Conservation (phyloP, 2,888 invertebrate genomes). For the Cantharis nigra region DNA sequence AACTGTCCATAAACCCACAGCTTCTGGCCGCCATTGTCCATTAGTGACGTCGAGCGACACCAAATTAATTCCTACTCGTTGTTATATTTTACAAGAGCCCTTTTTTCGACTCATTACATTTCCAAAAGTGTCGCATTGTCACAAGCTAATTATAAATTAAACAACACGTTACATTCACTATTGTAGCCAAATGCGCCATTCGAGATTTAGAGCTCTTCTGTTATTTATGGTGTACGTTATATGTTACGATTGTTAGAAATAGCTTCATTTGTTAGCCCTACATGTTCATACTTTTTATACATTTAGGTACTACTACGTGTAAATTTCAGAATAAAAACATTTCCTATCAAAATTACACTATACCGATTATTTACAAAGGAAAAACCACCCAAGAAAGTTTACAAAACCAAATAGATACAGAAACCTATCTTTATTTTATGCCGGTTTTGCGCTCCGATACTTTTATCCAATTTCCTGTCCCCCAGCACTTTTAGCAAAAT, state of each 20-base stretch:
- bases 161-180: conserved; percentile 31
- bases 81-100: conserved; percentile 38
- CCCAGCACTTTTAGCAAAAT: background rate
- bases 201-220: conserved; percentile 24
- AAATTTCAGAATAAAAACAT: background rate
- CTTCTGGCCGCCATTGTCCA: conserved; percentile 44
- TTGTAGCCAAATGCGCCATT: conserved; percentile 27
- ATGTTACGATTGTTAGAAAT: conserved; percentile 23
- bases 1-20: conserved; percentile 39
- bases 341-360: background rate
- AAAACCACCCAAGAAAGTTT: background rate
- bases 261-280: conserved; percentile 3
- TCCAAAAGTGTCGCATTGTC: conserved; percentile 43
- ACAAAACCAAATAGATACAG: background rate
- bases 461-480: background rate
- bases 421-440: background rate
- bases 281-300: conserved; percentile 1
- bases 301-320: background rate
- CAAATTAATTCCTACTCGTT: conserved; percentile 42
- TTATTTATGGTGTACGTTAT: conserved; percentile 29
- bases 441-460: background rate
- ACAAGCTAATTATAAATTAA: conserved; percentile 37
- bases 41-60: conserved; percentile 42
- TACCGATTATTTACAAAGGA: background rate
- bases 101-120: conserved; percentile 47